Evolutionary conservation across 1,140 invertebrate species (phyloP).

Genomic region (Andricus grossulariae): DNA sequence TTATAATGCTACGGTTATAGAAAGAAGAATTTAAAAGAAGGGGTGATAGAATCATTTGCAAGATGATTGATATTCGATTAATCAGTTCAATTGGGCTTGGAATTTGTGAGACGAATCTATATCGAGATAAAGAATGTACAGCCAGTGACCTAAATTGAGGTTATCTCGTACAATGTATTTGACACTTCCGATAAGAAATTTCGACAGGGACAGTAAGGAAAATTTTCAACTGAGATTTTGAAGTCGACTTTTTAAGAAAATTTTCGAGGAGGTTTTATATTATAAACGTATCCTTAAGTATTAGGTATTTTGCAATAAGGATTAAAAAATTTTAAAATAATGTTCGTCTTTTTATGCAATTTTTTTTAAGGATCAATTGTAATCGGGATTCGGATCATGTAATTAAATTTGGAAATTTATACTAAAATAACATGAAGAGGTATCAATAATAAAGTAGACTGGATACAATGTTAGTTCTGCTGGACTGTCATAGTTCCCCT

Average conservation of each 20-base stretch:
- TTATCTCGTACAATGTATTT: slow-evolving; percentile 25
- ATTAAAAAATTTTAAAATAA: too few species aligned
- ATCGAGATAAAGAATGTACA: slow-evolving; percentile 5
- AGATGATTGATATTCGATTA: slow-evolving; percentile 9
- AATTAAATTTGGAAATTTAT: too few species aligned
- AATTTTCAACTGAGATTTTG: neutral
- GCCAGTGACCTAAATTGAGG: slow-evolving; percentile 2
- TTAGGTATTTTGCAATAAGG: too few species aligned
- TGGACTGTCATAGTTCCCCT: slow-evolving; percentile 71
- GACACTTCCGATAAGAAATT: slow-evolving; percentile 16
- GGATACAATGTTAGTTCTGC: slow-evolving; percentile 48
- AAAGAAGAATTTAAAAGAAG: neutral
- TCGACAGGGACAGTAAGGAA: slow-evolving; percentile 1
- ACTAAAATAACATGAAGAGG: too few species aligned
- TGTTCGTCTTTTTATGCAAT: too few species aligned
- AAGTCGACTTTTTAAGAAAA: neutral
- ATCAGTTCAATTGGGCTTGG: slow-evolving; percentile 1
- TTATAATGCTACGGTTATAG: neutral
- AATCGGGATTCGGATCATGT: too few species aligned
- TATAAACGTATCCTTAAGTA: neutral
- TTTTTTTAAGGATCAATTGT: too few species aligned
- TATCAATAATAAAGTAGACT: too few species aligned
- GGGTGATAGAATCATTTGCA: slow-evolving; percentile 6
- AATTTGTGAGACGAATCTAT: slow-evolving; percentile 25
- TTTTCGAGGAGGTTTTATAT: neutral